Conservation (phyloP, 2,888 invertebrate genomes). For the Formica aserva region DNA sequence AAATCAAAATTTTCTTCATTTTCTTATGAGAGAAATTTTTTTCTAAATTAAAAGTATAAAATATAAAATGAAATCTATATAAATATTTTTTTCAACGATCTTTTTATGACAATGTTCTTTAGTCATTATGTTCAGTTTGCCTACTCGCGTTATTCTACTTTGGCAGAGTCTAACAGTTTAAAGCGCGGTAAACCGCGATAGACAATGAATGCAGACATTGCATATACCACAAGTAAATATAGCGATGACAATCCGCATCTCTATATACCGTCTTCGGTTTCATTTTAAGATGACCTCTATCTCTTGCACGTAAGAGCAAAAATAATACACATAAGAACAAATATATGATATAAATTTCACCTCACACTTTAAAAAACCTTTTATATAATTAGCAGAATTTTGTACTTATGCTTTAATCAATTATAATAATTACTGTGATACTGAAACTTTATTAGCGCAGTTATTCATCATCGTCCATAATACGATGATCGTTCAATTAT, state of each 20-base stretch:
- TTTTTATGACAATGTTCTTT: not conserved
- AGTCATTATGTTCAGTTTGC: not conserved
- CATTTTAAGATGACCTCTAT: not conserved
- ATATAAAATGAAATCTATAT: conserved; percentile 4
- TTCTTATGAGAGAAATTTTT: not conserved
- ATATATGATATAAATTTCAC: not conserved
- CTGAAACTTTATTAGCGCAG: not conserved
- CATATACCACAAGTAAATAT: conserved; percentile 58
- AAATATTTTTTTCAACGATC: not conserved
- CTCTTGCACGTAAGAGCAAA: not conserved
- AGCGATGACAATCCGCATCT: conserved; percentile 63
- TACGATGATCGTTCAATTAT: conserved; percentile 31
- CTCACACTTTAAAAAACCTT: not conserved
- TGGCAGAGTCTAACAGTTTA: not conserved
- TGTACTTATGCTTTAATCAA: not conserved
- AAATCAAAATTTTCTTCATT: not conserved
- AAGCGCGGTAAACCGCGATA: not conserved
- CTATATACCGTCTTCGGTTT: conserved; percentile 3
- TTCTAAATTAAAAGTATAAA: not conserved
- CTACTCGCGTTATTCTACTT: not conserved
- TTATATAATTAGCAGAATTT: not conserved
- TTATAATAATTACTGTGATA: conserved; percentile 3
- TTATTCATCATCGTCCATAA: conserved; percentile 1
- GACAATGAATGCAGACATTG: conserved; percentile 31
- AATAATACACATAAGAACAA: not conserved